Base-by-base conservation (phyloP, 1,140 invertebrate species). In the Drosophila tsacasi region DNA sequence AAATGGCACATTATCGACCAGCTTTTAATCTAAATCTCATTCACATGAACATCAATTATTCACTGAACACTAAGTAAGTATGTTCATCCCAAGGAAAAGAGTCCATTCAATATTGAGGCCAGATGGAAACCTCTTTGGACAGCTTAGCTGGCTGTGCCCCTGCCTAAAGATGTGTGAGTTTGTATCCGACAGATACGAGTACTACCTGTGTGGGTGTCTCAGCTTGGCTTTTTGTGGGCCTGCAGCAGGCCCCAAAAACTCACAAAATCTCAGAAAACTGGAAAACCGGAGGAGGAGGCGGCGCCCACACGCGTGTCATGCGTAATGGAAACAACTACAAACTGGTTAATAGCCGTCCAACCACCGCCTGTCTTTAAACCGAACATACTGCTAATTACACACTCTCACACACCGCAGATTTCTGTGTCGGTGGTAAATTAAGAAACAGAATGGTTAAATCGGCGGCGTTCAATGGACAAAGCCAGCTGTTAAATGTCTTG, bases 351-450 rank as follows among this genome's bases (percentile, higher is more conserved):
- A 54, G 63, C 60, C 61, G 65, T 55, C 32, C 54, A 19, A 55
- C 54, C 54, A 72, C 66, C 62, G 76, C 55, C 59, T 83, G 72
- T 50, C 72, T 71, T 78, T 63, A 67, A 64, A 35, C 42, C 63
- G 74, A 86, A 76, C 66, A 74, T 65, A 62, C 74, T 44, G 59
- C 81, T 89, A 87, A 87, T 89, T 81, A 89, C 69, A 81, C 35
- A 40, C 69, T 59, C 68, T 75, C 65, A 17, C 64, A 77, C 61
- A 21, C 19, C 15, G 7, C 12, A 19, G 19, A 37, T 68, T 72
- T 79, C 54, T 79, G 76, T 76, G 81, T 77, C 77, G 75, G 82
- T 37, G 69, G 66, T 69, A 80, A 77, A 78, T 81, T 84, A 71
- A 49, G 23, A 47, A 50, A 73, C 50, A 65, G 60, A 84, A 81